A percentile compares a stretch with the other conserved stretches of the same genome.
phyloP scores from a whole-genome alignment of 2,113 vertebrate species.

The Synchiropus splendidus region DNA sequence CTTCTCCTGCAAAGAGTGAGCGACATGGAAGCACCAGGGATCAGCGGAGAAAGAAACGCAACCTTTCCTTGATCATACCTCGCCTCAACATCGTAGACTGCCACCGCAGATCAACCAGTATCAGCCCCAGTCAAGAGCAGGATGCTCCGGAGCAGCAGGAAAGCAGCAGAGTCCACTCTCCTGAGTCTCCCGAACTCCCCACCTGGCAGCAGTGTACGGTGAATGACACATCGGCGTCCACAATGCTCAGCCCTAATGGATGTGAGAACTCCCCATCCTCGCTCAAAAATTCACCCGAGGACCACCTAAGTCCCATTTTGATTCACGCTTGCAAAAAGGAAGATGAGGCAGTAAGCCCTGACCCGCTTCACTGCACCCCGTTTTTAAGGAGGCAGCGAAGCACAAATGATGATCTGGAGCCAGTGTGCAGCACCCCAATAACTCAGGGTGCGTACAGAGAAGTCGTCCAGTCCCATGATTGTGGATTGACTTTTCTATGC shows the following conservation, averaged over 20 bases:
- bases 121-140: conserved; percentile 36
- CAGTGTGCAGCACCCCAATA: conserved; percentile 71
- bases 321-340: conserved; percentile 4
- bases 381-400: conserved; percentile 57
- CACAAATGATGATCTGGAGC: conserved; percentile 54
- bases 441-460: conserved; percentile 62
- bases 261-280: conserved; percentile 31
- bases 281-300: conserved; percentile 23
- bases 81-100: conserved; percentile 26
- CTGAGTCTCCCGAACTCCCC: conserved; percentile 73
- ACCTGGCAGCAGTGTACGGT: conserved; percentile 76
- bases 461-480: neutral
- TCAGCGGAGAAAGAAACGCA: conserved; percentile 49
- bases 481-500: neutral
- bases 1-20: too few relatives aligned
- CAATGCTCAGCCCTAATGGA: conserved; percentile 2
- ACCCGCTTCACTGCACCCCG: conserved; percentile 77
- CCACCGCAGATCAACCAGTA: conserved; percentile 40
- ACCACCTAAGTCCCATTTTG: neutral
- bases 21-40: conserved; percentile 28
- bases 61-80: conserved; percentile 44
- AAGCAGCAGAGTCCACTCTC: conserved; percentile 52
- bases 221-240: conserved; percentile 22
- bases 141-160: conserved; percentile 37
- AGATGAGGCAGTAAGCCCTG: conserved; percentile 43